Base-by-base conservation (phyloP, 2,888 invertebrate genomes). In the Crematogaster levior region DNA sequence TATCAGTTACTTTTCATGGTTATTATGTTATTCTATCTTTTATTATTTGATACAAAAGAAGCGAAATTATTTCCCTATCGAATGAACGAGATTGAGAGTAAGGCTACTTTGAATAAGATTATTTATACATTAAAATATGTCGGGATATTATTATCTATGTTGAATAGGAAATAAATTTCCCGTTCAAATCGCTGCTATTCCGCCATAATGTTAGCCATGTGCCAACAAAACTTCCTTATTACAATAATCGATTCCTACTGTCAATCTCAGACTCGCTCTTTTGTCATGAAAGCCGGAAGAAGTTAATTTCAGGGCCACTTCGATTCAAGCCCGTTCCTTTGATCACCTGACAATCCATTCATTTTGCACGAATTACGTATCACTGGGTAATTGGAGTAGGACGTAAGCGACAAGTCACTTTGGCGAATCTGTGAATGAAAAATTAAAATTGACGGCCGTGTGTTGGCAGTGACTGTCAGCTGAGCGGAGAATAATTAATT, bases 401-500 rank as follows among this genome's bases (percentile, higher is more conserved):
- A 63, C 51, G 75, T 63, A 51, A 51, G 37, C 51, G 46, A 53
- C n/a, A 24, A 21, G 34, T 24, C 15, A 63, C 51, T 63, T 24
- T 27, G 65, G 65, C 65, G 27, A 37, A 24, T 65, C 24, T 51
- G 9, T 34, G 60, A 74, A 75, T 61, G 75, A 75, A 75, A 75
- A 75, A 27, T 75, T 40, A 75, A 75, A 65, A 75, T 63, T 75
- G 75, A 63, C 74, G 37, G 27, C 27, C 61, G 74, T 24, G 51
- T 30, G 51, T 51, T 63, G 15, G 27, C 63, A 27, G 27, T 21
- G 27, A 15, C 15, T 51, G 75, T 75, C 65, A 65, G 65, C 27
- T 51, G 51, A 53, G 53, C n/a, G 74, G 12, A 12, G n/a, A 63
- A 63, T 75, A 75, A 65, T 75, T 65, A 75, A 65, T 75, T 75